Evolutionary conservation across 2,888 invertebrate species (phyloP), one percentile per base, ranked within the genome.

Genomic region (Cinara cedri): DNA sequence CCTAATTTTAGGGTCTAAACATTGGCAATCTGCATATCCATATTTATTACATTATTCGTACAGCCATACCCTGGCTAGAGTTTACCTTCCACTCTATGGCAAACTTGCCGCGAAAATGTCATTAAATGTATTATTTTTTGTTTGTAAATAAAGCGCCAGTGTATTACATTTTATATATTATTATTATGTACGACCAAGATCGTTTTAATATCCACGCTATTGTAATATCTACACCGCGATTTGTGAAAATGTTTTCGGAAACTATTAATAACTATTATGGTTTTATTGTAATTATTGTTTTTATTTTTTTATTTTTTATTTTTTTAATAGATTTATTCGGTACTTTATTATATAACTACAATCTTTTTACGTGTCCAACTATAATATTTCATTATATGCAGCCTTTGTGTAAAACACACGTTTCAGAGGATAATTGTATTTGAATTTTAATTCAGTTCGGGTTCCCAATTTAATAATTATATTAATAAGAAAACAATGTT

Each of bases 1-100:
- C 51, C 74, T 65, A 75, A 75, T 65, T 75, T 65, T 75, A 63
- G 74, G 74, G 74, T 65, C 63, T 75, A 75, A 75, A 54, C 74
- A 75, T 65, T 65, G 74, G 65, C 63, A 75, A 75, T 75, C 63
- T 75, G 65, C 63, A 75, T 65, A 65, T 63, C 74, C 54, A 65
- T 75, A 75, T 75, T 65, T 75, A 75, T 75, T 65, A 54, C 44
- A 54, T n/a, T n/a, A n/a, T 54, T 54, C 42, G n/a, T 75, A 75
- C 51, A 6, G n/a, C n/a, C n/a, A n/a, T n/a, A 34, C 34, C 34
- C 34, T 34, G 6, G 3, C 34, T 6, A 34, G n/a, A n/a, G 34
- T 34, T 34, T 34, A 4, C 34, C 34, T 34, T 34, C 34, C 34
- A 6, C 34, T 6, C 34, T 34, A 34, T 6, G 34, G 34, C 34